These are phyloP conservation scores for Andrena camellia DNA, from an alignment of 2,888 invertebrate species.

Conservation along the genomic window DNA sequence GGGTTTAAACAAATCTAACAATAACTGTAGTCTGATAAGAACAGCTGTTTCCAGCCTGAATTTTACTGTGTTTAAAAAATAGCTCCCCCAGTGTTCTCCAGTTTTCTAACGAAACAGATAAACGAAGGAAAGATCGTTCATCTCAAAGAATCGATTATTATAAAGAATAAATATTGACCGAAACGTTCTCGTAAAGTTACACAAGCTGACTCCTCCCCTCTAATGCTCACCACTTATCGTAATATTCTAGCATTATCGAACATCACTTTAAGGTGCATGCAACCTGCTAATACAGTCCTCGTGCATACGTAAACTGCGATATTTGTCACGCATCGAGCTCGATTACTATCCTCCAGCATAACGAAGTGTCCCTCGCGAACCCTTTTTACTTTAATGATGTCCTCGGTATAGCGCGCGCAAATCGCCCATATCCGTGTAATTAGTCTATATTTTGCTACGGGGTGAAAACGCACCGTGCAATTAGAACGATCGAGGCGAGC, in stretches of 20 bases:
- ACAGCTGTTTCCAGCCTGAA: too few species aligned
- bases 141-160: too few species aligned
- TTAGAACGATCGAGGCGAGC: background rate
- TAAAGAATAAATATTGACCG: too few species aligned
- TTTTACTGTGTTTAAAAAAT: too few species aligned
- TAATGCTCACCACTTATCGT: background rate
- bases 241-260: slow-evolving; percentile 8
- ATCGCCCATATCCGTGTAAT: background rate
- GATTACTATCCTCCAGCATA: slow-evolving; percentile 17
- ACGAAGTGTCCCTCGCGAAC: slow-evolving; percentile 8
- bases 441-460: background rate
- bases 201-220: too few species aligned
- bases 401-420: background rate
- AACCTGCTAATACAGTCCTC: slow-evolving; percentile 5
- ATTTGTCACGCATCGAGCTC: slow-evolving; percentile 27
- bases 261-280: background rate
- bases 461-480: background rate
- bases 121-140: too few species aligned
- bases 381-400: slow-evolving; percentile 24
- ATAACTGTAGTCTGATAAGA: too few species aligned
- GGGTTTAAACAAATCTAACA: too few species aligned
- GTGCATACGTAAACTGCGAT: slow-evolving; percentile 1
- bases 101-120: too few species aligned
- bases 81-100: too few species aligned
- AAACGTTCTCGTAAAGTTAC: too few species aligned